Evolutionary conservation across 2,797 vertebrate species (phyloP), one percentile per base, ranked within the genome.

Genomic region (Aselliscus stoliczkanus): DNA sequence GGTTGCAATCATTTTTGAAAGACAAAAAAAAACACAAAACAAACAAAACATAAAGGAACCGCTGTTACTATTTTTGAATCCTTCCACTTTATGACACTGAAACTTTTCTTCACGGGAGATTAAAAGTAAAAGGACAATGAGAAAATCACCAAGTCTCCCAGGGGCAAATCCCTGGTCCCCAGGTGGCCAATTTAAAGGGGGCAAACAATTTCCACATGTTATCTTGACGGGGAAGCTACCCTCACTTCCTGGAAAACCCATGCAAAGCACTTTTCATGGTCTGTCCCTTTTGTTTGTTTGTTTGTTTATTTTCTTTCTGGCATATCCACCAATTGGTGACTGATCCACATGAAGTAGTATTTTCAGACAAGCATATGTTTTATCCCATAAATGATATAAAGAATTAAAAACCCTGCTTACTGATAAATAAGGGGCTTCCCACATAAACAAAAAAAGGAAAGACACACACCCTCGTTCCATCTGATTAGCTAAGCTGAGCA

Each of bases 1-100:
- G 65, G 58, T 92, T n/a, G 79, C 82, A 84, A 29, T 82, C 69
- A 94, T 39, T 96, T 97, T 97, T 72, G 93, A 97, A 96, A 87
- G 96, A 96, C 92, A 96, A 93, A 93, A 42, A 42, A 42, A 42
- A 42, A n/a, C n/a, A n/a, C n/a, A n/a, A n/a, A n/a, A n/a, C n/a
- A n/a, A n/a, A n/a, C n/a, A n/a, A 15, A 50, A 95, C 84, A 76
- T 73, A 97, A 96, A 96, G 67, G 3, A 50, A 50, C 91, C 31
- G 70, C 90, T 42, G 10, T 7, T 8, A 1, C 15, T 2, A 1
- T 23, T 3, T 7, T 1, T 91, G 90, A 50, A 50, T 79, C 69
- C 37, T 95, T 95, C 87, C 84, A 83, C 20, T 29, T 95, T 83
- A 31, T 8, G 58, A 93, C 47, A 72, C 75, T 81, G 67, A n/a